Base-by-base conservation (phyloP, 2,113 vertebrate genomes). In the Pangasianodon gigas region DNA sequence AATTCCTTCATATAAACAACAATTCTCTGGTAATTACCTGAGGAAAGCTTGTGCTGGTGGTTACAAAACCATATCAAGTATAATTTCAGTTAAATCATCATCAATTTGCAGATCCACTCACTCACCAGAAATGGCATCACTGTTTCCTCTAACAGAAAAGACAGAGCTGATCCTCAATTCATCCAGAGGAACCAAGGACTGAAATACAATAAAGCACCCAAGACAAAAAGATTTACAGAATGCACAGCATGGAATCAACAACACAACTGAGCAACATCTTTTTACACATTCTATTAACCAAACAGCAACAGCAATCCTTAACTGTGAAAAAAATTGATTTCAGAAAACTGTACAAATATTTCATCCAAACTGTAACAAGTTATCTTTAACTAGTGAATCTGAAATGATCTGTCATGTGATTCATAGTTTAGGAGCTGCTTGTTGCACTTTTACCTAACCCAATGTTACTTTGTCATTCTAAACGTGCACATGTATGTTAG, bases 81-180 rank as follows among this genome's bases (percentile, higher is more conserved):
- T 79, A 48, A 1, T 37, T 32, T 56, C 9, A 82, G 18, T 16
- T 10, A 37, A 81, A 18, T n/a, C 13, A 18, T 52, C 21, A 54
- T 16, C 11, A n/a, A n/a, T 54, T 7, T 32, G 6, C 80, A 54
- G 51, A 24, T 32, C 51, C 6, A 24, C 54, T 41, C 24, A 92
- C 97, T 98, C 96, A 99, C 98, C 96, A 90, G 97, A 92, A 91
- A 97, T 94, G 6, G 94, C 41, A 8, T 88, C 89, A 88, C 92
- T 94, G 84, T 89, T 95, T 16, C 87, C 94, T 95, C 97, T 97
- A 91, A 99, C 98, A 92, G 98, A 99, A 96, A 97, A 99, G 52
- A 99, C 98, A 1, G 98, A 98, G 94, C 98, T 99, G 95, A 99
- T 99, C 94, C 97, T 97, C 94, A 99, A 95, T 94, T 99, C 98